These are phyloP conservation scores for Epinotia bilunana DNA, from an alignment of 2,888 invertebrate species.

Conservation along the genomic window DNA sequence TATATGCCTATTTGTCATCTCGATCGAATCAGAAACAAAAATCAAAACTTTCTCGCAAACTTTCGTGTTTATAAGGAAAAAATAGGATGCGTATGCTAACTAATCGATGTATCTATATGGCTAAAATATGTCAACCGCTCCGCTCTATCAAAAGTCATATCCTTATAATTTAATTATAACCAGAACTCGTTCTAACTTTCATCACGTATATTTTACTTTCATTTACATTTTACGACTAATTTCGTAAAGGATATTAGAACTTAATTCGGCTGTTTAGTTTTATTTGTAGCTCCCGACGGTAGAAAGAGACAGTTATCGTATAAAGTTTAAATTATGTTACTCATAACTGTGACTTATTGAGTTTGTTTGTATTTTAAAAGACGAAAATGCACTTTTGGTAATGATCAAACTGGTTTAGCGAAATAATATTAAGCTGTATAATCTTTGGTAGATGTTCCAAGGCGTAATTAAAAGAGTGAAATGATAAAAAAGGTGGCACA, in stretches of 20 bases:
- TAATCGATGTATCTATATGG: neutral
- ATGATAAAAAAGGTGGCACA: too few relatives aligned
- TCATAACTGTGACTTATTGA: conserved; percentile 20
- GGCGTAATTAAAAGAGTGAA: too few relatives aligned
- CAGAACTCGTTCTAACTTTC: conserved; percentile 41
- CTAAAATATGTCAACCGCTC: neutral
- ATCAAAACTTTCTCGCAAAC: too few relatives aligned
- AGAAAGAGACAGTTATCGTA: conserved; percentile 26
- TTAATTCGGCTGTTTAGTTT: conserved; percentile 31
- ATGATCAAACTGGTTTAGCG: too few relatives aligned
- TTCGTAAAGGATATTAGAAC: conserved; percentile 37
- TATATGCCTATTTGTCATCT: too few relatives aligned
- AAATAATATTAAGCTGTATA: too few relatives aligned
- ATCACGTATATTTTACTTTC: conserved; percentile 38
- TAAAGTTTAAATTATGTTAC: conserved; percentile 27
- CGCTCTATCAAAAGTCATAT: neutral
- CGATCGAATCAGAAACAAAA: too few relatives aligned
- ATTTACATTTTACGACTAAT: conserved; percentile 41
- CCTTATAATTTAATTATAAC: conserved; percentile 39
- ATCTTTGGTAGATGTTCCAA: too few relatives aligned
- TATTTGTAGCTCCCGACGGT: conserved; percentile 35
- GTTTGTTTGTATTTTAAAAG: conserved; percentile 18
- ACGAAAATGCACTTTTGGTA: neutral
- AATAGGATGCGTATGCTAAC: neutral
- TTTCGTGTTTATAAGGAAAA: too few relatives aligned